Evolutionary conservation across 1,140 invertebrate species (phyloP).

Genomic region (Ruditapes philippinarum): DNA sequence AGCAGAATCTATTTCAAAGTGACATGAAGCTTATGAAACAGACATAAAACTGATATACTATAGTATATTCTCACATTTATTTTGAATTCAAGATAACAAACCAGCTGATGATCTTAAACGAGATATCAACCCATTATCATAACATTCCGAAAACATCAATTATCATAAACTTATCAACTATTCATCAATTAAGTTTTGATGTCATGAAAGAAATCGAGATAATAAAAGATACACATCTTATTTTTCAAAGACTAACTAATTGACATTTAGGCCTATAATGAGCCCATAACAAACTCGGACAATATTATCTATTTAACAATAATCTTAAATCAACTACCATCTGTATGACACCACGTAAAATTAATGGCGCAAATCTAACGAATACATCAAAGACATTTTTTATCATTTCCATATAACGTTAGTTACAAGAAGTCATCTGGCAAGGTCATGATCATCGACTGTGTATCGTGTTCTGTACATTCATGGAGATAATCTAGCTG

Average conservation of each 20-base stretch:
- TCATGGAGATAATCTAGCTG: too few species aligned
- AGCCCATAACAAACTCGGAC: not conserved
- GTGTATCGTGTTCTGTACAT: too few species aligned
- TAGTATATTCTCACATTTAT: too few species aligned
- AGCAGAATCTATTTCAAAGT: too few species aligned
- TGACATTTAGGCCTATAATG: not conserved
- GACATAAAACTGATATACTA: too few species aligned
- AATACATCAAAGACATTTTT: too few species aligned
- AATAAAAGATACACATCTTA: conserved; percentile 20
- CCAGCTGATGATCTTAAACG: not conserved
- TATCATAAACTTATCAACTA: not conserved
- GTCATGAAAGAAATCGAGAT: not conserved
- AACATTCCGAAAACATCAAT: not conserved
- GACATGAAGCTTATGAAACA: too few species aligned
- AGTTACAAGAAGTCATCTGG: too few species aligned
- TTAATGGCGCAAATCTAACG: not conserved
- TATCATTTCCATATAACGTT: too few species aligned
- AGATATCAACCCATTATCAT: conserved; percentile 1
- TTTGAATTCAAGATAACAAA: too few species aligned
- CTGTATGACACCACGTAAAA: not conserved
- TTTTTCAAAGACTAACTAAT: conserved; percentile 6
- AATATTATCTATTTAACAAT: not conserved
- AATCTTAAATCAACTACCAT: not conserved
- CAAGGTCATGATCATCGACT: too few species aligned
- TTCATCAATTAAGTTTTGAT: too few species aligned